These are phyloP conservation scores for Acyrthosiphon pisum DNA, from an alignment of 1,140 invertebrate genomes.

Conservation along the genomic window DNA sequence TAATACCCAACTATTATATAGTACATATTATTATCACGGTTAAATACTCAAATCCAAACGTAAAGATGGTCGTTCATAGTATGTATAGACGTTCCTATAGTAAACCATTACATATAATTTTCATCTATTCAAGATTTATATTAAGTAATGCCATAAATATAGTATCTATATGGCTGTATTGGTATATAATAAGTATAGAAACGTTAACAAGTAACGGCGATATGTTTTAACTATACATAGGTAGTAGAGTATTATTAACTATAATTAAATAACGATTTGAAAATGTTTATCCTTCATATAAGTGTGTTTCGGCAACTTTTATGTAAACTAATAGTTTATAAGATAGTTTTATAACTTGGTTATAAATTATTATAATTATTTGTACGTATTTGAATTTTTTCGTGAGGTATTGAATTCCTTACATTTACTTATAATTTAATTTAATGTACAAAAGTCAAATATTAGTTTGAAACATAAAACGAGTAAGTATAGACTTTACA, in stretches of 20 bases:
- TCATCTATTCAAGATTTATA: neutral
- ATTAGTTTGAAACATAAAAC: neutral
- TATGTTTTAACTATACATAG: neutral
- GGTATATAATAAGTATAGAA: neutral
- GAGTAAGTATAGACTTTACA: neutral
- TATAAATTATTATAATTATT: slow-evolving; percentile 29
- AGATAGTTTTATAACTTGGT: neutral
- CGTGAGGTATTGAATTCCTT: neutral
- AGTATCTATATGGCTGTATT: neutral
- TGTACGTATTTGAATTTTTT: neutral
- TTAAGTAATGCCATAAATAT: neutral
- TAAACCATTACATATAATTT: neutral
- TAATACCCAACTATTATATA: neutral
- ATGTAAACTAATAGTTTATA: slow-evolving; percentile 22
- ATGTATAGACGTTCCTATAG: neutral
- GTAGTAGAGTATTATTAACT: neutral
- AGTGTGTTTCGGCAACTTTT: slow-evolving; percentile 1
- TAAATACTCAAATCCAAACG: neutral
- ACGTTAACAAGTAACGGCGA: neutral
- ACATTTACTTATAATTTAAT: neutral
- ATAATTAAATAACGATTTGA: slow-evolving; percentile 24
- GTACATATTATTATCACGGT: neutral
- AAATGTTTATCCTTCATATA: neutral
- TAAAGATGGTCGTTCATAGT: neutral
- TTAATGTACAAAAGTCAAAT: neutral